Conservation (phyloP, 2,888 invertebrate genomes). For the Tanaodytes sp. region DNA sequence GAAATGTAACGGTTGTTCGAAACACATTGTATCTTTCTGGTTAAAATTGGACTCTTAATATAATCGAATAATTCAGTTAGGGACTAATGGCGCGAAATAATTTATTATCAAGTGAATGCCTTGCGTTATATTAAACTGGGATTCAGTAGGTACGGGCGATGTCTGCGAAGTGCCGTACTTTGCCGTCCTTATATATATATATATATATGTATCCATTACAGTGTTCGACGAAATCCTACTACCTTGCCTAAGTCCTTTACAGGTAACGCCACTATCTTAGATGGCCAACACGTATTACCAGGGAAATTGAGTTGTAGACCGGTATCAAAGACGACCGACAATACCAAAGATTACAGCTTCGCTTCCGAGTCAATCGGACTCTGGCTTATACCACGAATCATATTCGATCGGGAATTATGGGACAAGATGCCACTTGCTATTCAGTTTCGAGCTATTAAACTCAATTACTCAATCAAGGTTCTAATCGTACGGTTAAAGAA, state of each 20-base stretch:
- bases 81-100: slow-evolving; percentile 61
- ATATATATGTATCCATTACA: slow-evolving; percentile 53
- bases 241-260: slow-evolving; percentile 32
- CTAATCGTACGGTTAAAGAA: background rate
- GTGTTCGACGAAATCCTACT: slow-evolving; percentile 39
- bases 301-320: slow-evolving; percentile 46
- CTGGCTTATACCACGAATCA: slow-evolving; percentile 24
- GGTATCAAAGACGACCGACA: slow-evolving; percentile 40
- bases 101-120: slow-evolving; percentile 56
- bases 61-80: slow-evolving; percentile 64
- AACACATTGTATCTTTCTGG: slow-evolving; percentile 35
- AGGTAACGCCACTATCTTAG: slow-evolving; percentile 44
- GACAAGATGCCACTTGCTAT: no score
- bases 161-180: background rate
- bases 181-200: slow-evolving; percentile 28
- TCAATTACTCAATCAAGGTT: background rate
- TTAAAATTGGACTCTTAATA: slow-evolving; percentile 64
- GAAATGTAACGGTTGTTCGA: slow-evolving; percentile 37
- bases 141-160: slow-evolving; percentile 22
- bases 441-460: no score
- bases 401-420: slow-evolving; percentile 25
- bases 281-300: slow-evolving; percentile 46
- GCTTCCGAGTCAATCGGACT: slow-evolving; percentile 24
- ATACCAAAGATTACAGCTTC: slow-evolving; percentile 42
- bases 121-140: slow-evolving; percentile 58